Percentiles rank a stretch among this genome's conserved stretches.
phyloP scores from a whole-genome alignment of 1,140 invertebrate species.

The Pogonomyrmex barbatus region DNA sequence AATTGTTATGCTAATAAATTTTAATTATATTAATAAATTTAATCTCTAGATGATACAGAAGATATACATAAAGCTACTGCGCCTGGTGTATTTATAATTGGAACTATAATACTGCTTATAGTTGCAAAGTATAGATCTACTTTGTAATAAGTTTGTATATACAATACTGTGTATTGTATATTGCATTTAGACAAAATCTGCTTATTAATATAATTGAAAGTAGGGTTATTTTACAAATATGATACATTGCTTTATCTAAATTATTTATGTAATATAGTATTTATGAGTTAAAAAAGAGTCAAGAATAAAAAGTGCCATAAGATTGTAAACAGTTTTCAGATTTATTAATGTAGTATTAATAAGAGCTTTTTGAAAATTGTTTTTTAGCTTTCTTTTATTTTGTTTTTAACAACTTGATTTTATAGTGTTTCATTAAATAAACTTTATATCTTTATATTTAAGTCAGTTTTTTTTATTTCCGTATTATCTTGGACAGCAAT shows the following conservation, averaged over 20 bases:
- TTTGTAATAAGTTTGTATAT: conserved; percentile 59
- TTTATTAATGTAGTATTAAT: conserved; percentile 1
- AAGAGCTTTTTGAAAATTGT: not conserved
- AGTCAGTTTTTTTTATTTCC: not conserved
- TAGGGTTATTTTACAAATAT: conserved; percentile 28
- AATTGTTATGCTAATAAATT: not conserved
- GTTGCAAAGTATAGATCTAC: conserved; percentile 79
- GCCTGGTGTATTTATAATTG: conserved; percentile 80
- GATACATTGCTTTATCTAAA: conserved; percentile 12
- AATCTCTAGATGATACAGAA: conserved; percentile 75
- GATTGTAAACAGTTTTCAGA: conserved; percentile 11
- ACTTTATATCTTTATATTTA: conserved; percentile 30
- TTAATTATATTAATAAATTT: not conserved
- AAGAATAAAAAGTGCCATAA: conserved; percentile 68
- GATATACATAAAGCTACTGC: conserved; percentile 80
- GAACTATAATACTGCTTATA: conserved; percentile 80
- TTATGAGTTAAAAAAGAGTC: conserved; percentile 38
- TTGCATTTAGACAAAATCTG: conserved; percentile 67
- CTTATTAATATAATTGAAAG: conserved; percentile 35
- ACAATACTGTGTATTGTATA: conserved; percentile 39
- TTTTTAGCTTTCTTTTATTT: conserved; percentile 19
- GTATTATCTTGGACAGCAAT: not conserved
- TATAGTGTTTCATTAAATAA: not conserved
- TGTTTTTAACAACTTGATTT: not conserved
- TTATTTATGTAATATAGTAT: conserved; percentile 59